Conservation (phyloP, 1,140 invertebrate genomes). For the Cepaea nemoralis region DNA sequence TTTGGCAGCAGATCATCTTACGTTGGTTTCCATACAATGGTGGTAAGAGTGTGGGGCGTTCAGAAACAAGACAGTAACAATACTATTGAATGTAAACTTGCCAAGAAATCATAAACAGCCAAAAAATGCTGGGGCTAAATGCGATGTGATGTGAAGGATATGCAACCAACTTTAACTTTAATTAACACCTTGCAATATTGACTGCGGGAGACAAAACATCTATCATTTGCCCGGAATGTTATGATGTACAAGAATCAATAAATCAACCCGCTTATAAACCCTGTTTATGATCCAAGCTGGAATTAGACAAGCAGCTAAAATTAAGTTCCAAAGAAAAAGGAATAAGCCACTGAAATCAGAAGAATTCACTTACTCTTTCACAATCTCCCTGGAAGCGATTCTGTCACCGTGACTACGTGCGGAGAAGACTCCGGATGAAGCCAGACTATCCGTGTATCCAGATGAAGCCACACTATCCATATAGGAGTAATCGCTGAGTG, state of each 20-base stretch:
- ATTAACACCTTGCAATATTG: no score
- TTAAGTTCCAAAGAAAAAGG: background rate
- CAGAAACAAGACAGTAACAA: no score
- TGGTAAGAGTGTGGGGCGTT: no score
- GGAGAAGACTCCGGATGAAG: constrained; percentile 24
- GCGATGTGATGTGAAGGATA: no score
- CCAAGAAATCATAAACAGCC: no score
- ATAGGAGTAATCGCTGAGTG: constrained; percentile 20
- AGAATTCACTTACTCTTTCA: constrained; percentile 25
- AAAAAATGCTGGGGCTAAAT: no score
- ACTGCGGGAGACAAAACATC: no score
- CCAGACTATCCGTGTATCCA: constrained; percentile 23
- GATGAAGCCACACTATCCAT: constrained; percentile 25
- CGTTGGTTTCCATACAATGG: no score
- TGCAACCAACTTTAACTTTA: no score
- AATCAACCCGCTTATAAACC: background rate
- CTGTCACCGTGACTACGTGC: background rate
- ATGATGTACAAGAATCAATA: background rate
- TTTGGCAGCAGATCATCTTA: no score
- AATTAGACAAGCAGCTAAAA: background rate
- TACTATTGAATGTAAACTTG: no score
- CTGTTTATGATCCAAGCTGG: background rate
- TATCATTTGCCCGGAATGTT: background rate
- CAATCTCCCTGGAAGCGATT: constrained; percentile 15
- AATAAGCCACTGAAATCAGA: background rate